These are phyloP conservation scores for Eptatretus burgeri DNA, from an alignment of 2,113 vertebrate genomes.

Conservation along the genomic window DNA sequence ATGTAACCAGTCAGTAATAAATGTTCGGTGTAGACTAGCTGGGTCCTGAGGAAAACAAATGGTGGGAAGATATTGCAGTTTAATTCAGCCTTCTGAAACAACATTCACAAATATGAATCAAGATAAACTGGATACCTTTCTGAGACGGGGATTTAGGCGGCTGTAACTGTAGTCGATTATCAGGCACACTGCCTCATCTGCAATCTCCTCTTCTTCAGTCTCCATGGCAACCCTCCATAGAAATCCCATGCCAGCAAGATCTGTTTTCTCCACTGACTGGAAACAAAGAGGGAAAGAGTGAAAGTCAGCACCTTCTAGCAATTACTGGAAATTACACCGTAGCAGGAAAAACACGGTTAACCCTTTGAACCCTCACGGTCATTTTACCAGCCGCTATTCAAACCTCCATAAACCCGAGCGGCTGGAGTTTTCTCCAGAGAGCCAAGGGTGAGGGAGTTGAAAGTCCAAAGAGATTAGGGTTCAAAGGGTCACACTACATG, in stretches of 20 bases:
- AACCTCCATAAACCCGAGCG: too few relatives aligned
- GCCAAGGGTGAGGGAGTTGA: too few relatives aligned
- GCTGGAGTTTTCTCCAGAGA: too few relatives aligned
- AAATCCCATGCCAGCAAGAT: constrained; percentile 92
- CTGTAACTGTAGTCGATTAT: constrained; percentile 97
- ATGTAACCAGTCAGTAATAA: neutral
- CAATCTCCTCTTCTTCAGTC: constrained; percentile 93
- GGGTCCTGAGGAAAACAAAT: too few relatives aligned
- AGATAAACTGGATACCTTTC: constrained; percentile 30
- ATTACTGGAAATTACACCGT: neutral
- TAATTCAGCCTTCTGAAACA: neutral
- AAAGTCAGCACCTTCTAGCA: neutral
- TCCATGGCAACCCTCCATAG: constrained; percentile 99
- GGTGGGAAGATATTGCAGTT: too few relatives aligned
- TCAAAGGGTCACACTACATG: too few relatives aligned
- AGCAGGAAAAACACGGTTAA: neutral
- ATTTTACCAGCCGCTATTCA: too few relatives aligned
- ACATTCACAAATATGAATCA: too few relatives aligned
- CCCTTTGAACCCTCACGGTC: too few relatives aligned
- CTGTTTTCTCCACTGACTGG: constrained; percentile 86
- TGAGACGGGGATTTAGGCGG: constrained; percentile 81
- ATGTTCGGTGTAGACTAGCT: too few relatives aligned
- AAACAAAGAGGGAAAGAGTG: constrained; percentile 9
- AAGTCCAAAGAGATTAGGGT: too few relatives aligned
- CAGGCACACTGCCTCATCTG: constrained; percentile 85